Evolutionary conservation across 2,888 invertebrate species (phyloP).

Genomic region (Malthinus seriepunctatus): DNA sequence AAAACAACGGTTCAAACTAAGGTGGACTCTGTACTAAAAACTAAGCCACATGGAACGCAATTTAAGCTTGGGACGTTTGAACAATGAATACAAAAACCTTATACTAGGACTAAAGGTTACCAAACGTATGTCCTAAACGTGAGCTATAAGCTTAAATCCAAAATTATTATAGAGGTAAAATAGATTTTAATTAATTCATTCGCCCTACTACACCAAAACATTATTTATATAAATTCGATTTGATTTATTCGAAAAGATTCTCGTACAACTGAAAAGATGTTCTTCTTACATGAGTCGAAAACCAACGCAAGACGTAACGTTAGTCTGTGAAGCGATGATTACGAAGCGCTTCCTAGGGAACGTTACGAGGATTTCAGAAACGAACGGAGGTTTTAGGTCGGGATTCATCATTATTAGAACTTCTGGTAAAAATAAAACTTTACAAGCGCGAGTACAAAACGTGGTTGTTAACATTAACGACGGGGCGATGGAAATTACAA

Average conservation of each 20-base stretch:
- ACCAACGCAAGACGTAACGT: too few species aligned
- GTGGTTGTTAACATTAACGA: neutral
- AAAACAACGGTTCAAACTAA: slow-evolving; percentile 45
- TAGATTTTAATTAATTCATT: slow-evolving; percentile 29
- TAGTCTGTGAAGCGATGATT: too few species aligned
- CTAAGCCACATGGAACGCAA: slow-evolving; percentile 36
- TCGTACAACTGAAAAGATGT: too few species aligned
- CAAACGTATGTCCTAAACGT: slow-evolving; percentile 31
- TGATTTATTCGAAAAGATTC: neutral
- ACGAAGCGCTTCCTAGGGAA: slow-evolving; percentile 1
- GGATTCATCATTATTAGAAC: neutral
- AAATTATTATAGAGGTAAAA: slow-evolving; percentile 33
- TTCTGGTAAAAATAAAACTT: slow-evolving; percentile 1
- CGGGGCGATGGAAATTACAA: too few species aligned
- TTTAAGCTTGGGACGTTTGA: slow-evolving; percentile 36
- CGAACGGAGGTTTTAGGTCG: neutral
- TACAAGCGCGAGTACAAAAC: slow-evolving; percentile 1
- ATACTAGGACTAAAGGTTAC: slow-evolving; percentile 28
- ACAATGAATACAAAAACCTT: slow-evolving; percentile 33
- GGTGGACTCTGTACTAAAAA: slow-evolving; percentile 38
- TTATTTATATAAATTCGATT: neutral
- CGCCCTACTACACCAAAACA: neutral
- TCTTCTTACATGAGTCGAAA: too few species aligned
- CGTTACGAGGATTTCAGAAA: slow-evolving; percentile 1
- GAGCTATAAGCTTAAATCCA: slow-evolving; percentile 34